A percentile compares a stretch with the other conserved stretches of the same genome.
Evolutionary conservation across 2,797 vertebrate species (phyloP).

Genomic region (Cirrhinus molitorella): DNA sequence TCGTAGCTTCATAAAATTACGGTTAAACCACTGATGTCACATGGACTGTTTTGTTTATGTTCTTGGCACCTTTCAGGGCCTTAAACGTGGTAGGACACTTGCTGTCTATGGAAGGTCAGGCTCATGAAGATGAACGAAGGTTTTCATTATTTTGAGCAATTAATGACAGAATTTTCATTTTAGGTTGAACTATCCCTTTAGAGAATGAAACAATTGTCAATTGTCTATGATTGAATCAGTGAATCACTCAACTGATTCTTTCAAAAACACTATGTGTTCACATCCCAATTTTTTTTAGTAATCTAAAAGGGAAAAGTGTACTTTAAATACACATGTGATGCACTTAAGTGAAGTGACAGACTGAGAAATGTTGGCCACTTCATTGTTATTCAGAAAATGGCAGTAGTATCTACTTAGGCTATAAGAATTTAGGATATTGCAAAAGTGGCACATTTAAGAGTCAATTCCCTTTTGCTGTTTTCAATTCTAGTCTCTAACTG

Average conservation of each 20-base stretch:
- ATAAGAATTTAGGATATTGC: neutral
- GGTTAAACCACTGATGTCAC: no score
- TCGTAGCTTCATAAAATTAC: no score
- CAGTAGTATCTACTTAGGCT: neutral
- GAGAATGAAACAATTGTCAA: no score
- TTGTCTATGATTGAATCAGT: no score
- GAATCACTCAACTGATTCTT: neutral
- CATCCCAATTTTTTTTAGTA: neutral
- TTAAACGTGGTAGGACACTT: no score
- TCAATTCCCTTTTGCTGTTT: neutral
- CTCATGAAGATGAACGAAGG: no score
- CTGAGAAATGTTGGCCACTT: neutral
- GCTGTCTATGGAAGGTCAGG: no score
- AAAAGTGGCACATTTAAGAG: slow-evolving; percentile 17
- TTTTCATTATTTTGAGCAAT: no score
- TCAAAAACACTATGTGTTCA: neutral
- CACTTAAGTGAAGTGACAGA: neutral
- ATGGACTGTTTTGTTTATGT: no score
- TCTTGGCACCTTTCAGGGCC: no score
- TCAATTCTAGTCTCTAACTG: neutral
- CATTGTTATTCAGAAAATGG: neutral
- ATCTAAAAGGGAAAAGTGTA: neutral
- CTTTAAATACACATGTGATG: neutral
- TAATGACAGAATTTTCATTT: no score
- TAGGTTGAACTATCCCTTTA: no score